A percentile compares a stretch with the other conserved stretches of the same genome.
Evolutionary conservation across 2,113 vertebrate species (phyloP).

Genomic region (Platysternon megacephalum): DNA sequence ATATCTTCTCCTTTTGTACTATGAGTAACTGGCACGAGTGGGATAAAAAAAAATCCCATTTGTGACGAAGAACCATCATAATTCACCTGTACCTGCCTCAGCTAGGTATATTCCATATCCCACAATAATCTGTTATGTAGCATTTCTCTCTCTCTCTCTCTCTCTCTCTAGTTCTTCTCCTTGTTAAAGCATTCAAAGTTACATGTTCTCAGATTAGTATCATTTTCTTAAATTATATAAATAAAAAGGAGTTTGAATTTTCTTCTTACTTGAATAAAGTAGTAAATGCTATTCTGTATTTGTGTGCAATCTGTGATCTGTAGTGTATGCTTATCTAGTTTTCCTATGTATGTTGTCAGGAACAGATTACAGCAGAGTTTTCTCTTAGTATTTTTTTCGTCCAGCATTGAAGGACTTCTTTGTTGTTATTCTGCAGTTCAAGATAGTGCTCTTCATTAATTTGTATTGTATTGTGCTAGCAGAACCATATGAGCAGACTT

Average conservation of each 20-base stretch:
- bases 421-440: background rate
- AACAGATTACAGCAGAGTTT: background rate
- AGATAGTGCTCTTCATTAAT: background rate
- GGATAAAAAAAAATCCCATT: slow-evolving; percentile 8
- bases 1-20: background rate
- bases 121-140: background rate
- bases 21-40: background rate
- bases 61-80: background rate
- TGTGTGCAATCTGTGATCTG: background rate
- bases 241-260: background rate
- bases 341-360: background rate
- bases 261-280: background rate
- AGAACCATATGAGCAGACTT: background rate
- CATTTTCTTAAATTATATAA: background rate
- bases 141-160: background rate
- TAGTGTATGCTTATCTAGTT: background rate
- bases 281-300: background rate
- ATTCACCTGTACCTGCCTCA: background rate
- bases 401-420: background rate
- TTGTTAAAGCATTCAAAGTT: background rate
- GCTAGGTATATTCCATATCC: background rate
- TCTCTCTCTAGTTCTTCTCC: background rate
- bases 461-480: background rate
- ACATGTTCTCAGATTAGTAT: background rate
- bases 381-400: background rate